Conservation (phyloP, 2,113 vertebrate genomes). For the Alligator mississippiensis region DNA sequence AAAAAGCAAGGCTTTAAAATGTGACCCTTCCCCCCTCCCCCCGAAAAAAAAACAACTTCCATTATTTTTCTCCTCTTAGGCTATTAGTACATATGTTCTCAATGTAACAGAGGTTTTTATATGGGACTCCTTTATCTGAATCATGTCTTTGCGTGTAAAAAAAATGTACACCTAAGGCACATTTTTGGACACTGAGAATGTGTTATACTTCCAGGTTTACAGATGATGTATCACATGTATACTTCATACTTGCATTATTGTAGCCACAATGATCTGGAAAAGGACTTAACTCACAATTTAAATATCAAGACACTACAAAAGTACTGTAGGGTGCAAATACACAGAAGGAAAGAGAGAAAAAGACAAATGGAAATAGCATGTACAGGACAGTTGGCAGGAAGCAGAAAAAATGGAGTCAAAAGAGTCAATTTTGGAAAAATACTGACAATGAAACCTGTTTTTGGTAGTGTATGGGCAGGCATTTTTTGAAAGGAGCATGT, state of each 20-base stretch:
- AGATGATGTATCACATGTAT: neutral
- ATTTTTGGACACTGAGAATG: conserved; percentile 37
- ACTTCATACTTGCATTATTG: neutral
- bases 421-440: accelerated
- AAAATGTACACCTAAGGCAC: conserved; percentile 61
- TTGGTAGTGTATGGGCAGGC: neutral
- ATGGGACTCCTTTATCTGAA: conserved; percentile 36
- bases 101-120: conserved; percentile 55
- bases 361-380: neutral
- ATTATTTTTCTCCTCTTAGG: conserved; percentile 20
- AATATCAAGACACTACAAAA: neutral
- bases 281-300: neutral
- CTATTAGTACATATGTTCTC: conserved; percentile 58
- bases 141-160: conserved; percentile 50
- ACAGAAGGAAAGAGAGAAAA: neutral
- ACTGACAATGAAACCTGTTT: neutral
- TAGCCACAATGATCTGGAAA: neutral
- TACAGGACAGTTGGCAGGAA: neutral
- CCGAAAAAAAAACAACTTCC: conserved; percentile 16
- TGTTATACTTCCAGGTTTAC: neutral
- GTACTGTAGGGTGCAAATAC: neutral
- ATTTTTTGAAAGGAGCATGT: neutral
- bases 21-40: neutral
- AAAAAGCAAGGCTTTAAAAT: neutral
- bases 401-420: neutral